phyloP scores from a whole-genome alignment of 2,797 vertebrate genomes.

The Halcyon leucocephala region DNA sequence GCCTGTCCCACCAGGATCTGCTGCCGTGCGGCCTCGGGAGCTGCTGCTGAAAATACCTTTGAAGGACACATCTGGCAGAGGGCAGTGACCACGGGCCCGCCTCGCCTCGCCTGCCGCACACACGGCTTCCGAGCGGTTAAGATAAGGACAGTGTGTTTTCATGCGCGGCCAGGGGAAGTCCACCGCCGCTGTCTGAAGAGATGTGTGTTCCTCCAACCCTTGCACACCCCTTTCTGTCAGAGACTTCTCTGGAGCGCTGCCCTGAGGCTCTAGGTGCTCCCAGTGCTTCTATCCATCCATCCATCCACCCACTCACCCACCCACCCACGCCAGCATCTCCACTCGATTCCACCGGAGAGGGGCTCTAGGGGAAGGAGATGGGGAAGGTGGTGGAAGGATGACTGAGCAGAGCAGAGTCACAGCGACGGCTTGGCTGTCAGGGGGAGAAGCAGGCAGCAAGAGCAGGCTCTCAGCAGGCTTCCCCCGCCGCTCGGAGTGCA shows the following conservation, averaged over 20 bases:
- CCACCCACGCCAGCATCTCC: not conserved
- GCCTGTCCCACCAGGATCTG: not conserved
- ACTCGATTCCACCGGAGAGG: not conserved
- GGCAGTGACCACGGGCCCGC: not conserved
- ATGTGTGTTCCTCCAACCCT: rapidly evolving
- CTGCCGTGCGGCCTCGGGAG: not conserved
- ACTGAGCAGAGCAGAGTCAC: not conserved
- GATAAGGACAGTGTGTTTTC: not conserved
- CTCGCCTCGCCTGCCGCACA: not conserved
- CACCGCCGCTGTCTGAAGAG: not conserved
- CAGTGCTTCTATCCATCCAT: not conserved
- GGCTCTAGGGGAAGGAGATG: not conserved
- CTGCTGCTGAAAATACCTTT: not conserved
- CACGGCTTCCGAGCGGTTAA: rapidly evolving
- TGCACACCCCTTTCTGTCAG: not conserved
- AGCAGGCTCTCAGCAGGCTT: not conserved
- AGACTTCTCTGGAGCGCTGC: rapidly evolving
- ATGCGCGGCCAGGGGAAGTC: rapidly evolving
- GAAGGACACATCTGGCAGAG: conserved; percentile 24
- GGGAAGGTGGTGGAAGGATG: not conserved
- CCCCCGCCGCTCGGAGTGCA: not conserved
- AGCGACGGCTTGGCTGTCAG: not conserved
- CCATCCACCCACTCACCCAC: not conserved
- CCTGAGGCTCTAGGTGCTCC: not conserved
- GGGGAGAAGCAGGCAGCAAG: not conserved